Evolutionary conservation across 2,888 invertebrate genomes (phyloP), one percentile per base, ranked within the genome.

Genomic region (Leptopilina drosophilae): DNA sequence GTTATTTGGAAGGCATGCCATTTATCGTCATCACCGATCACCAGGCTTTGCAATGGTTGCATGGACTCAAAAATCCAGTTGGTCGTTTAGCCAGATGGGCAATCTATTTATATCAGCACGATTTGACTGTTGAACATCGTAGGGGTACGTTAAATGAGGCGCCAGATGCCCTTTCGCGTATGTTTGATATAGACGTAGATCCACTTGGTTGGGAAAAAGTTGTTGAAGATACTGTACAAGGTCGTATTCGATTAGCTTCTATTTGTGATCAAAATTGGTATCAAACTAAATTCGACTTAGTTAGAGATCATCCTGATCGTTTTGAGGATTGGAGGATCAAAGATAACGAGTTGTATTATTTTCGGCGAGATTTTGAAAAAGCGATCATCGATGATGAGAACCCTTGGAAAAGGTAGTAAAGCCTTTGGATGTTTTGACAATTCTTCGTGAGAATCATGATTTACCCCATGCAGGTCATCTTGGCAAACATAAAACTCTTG

Each of bases 121-220:
- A 73, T 9, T 64, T 82, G 15, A 76, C 76, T 6, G 53, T 84
- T 14, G 76, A 77, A 20, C 78, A 81, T 26, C 64, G 66, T 11
- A 77, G 82, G 2, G 82, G 84, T 5, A 81, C 80, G 0, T 78
- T 69, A 0, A 82, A 82, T 49, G 82, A 84, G 76, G 83, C 80
- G 4, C 78, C 81, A 1, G 83, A 82, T 12, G 82, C 81, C 0
- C 49, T 81, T 9, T 80, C 81, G 7, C 66, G 79, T 7, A 80
- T 81, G 80, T 81, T 79, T 53, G 80, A 83, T 6, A n/a, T 67
- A 1, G 76, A 79, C 7, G 76, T 75, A 33, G 80, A 78, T n/a
- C 78, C 69, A 4, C 9, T 62, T 0, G 80, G 78, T 5, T 80
- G 77, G 77, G 67, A 81, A 42, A 56, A 77, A 9, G 33, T 77